Percentiles rank a stretch among this genome's conserved stretches.
Evolutionary conservation across 1,140 invertebrate genomes (phyloP).

Genomic region (Temnothorax longispinosus): DNA sequence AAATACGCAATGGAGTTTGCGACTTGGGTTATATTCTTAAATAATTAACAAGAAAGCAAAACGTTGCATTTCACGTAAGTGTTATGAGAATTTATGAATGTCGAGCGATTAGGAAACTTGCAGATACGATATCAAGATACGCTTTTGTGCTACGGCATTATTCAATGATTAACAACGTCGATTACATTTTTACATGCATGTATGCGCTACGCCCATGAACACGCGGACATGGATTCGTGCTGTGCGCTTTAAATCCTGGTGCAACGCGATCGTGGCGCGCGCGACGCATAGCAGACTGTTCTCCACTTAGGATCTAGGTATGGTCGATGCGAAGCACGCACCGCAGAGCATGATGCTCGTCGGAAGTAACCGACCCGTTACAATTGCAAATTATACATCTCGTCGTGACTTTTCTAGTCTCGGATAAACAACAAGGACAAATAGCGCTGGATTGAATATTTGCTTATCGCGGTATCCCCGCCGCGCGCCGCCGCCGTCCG

Average conservation of each 20-base stretch:
- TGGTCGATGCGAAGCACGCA: conserved; percentile 42
- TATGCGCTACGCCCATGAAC: conserved; percentile 9
- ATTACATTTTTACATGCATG: conserved; percentile 1
- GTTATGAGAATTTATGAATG: not conserved
- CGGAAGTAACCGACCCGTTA: conserved; percentile 54
- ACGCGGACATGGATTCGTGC: not conserved
- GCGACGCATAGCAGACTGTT: conserved; percentile 11
- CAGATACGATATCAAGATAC: not conserved
- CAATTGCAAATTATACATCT: conserved; percentile 39
- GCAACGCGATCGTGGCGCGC: not conserved
- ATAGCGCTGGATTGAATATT: conserved; percentile 38
- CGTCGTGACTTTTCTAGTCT: conserved; percentile 29
- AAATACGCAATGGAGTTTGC: not conserved
- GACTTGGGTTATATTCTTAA: too few relatives aligned
- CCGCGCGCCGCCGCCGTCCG: not conserved
- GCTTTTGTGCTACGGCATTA: not conserved
- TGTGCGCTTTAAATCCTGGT: conserved; percentile 5
- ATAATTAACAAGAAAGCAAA: not conserved
- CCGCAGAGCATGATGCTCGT: conserved; percentile 35
- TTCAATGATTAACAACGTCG: conserved; percentile 18
- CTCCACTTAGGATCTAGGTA: conserved; percentile 36
- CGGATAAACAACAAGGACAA: conserved; percentile 41
- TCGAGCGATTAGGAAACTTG: not conserved
- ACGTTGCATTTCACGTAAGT: not conserved
- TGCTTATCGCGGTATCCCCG: conserved; percentile 9